phyloP scores from a whole-genome alignment of 1,140 invertebrate genomes.

The Helicorthomorpha holstii region DNA sequence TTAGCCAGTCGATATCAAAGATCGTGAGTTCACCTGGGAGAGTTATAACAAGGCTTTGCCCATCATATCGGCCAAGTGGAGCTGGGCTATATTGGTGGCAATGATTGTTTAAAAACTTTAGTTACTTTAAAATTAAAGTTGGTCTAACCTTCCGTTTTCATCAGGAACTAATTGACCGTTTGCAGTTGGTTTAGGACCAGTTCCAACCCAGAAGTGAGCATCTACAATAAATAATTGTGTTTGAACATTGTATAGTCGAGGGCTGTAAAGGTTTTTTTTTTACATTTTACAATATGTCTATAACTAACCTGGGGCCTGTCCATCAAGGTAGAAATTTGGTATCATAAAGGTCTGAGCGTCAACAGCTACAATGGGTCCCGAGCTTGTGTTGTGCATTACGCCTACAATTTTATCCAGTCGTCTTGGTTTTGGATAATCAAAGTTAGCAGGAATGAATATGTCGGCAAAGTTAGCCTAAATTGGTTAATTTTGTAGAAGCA shows the following conservation, averaged over 20 bases:
- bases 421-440: conserved; percentile 65
- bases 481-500: not conserved
- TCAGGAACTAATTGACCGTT: conserved; percentile 66
- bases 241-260: not conserved
- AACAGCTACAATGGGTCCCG: conserved; percentile 67
- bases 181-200: conserved; percentile 48
- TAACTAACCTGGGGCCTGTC: conserved; percentile 62
- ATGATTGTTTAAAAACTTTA: not conserved
- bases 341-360: conserved; percentile 78
- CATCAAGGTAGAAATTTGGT: conserved; percentile 72
- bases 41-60: conserved; percentile 69
- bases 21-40: conserved; percentile 60
- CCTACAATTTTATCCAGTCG: conserved; percentile 47
- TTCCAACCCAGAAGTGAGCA: conserved; percentile 78
- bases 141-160: conserved; percentile 56
- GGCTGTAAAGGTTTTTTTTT: not conserved
- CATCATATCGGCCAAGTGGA: conserved; percentile 58
- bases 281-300: conserved; percentile 1
- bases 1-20: conserved; percentile 69
- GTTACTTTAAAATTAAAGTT: not conserved
- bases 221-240: conserved; percentile 34
- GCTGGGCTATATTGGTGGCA: conserved; percentile 24
- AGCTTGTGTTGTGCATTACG: conserved; percentile 64
- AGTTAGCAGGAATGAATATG: conserved; percentile 51
- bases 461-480: conserved; percentile 76